Conservation (phyloP, 1,140 invertebrate species). For the Leguminivora glycinivorella region DNA sequence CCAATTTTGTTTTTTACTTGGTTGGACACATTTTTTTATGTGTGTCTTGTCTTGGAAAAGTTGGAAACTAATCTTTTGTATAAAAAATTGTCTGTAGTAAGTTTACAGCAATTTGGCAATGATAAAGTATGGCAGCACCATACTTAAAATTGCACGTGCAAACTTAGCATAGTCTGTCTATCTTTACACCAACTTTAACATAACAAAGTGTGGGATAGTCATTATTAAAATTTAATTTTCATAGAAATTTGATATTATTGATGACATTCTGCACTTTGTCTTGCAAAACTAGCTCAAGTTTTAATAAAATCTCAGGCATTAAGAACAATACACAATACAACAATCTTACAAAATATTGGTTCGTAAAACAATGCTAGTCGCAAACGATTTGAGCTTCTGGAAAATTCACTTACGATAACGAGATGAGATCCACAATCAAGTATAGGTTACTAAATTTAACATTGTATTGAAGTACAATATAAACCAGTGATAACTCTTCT, state of each 20-base stretch:
- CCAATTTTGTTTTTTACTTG: no score
- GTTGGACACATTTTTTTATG: background rate
- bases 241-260: no score
- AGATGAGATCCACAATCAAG: constrained; percentile 75
- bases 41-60: background rate
- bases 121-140: no score
- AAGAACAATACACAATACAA: constrained; percentile 50
- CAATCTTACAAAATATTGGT: constrained; percentile 72
- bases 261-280: no score
- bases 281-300: no score
- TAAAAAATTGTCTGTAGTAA: background rate
- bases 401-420: constrained; percentile 60
- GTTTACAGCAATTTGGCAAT: no score
- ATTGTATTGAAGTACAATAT: constrained; percentile 33
- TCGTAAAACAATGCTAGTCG: constrained; percentile 48
- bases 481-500: constrained; percentile 31
- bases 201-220: no score
- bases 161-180: no score
- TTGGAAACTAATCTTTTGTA: background rate
- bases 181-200: no score
- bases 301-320: no score
- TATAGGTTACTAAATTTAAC: constrained; percentile 72
- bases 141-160: no score
- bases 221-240: no score
- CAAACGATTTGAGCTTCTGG: constrained; percentile 68